Evolutionary conservation across 2,797 vertebrate species (phyloP).

Genomic region (Tarsius wallacei): DNA sequence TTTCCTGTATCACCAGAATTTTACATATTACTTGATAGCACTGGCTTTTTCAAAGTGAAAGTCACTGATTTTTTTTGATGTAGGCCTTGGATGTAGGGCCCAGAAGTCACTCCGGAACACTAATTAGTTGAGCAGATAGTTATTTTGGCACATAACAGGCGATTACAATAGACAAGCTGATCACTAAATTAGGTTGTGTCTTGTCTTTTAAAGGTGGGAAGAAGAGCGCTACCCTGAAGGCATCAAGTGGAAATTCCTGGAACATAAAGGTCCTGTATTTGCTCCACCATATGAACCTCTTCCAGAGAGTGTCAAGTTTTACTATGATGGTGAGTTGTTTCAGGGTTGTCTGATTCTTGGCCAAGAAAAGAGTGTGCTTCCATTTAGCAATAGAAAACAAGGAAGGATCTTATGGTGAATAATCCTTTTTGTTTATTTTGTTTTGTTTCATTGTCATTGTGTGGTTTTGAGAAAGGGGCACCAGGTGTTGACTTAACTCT

Average conservation of each 20-base stretch:
- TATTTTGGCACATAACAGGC: constrained; percentile 59
- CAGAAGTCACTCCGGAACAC: constrained; percentile 20
- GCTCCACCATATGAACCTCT: constrained; percentile 96
- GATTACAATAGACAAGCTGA: background rate
- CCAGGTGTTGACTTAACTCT: background rate
- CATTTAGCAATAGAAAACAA: constrained; percentile 66
- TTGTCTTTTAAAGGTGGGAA: constrained; percentile 95
- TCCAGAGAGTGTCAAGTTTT: constrained; percentile 96
- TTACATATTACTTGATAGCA: constrained; percentile 3
- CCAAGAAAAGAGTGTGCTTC: constrained; percentile 64
- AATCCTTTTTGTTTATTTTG: constrained; percentile 44
- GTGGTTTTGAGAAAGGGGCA: constrained; percentile 13
- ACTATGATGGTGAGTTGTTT: constrained; percentile 95
- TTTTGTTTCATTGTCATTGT: constrained; percentile 66
- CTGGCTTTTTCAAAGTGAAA: constrained; percentile 65
- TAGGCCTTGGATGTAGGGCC: background rate
- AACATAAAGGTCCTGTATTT: constrained; percentile 98
- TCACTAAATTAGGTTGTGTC: constrained; percentile 71
- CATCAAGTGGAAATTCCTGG: constrained; percentile 98
- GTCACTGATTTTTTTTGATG: constrained; percentile 36
- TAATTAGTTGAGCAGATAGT: constrained; percentile 41
- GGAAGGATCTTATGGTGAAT: background rate
- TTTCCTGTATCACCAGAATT: background rate
- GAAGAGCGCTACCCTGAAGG: constrained; percentile 97
- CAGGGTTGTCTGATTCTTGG: constrained; percentile 60